Conservation (phyloP, 1,140 invertebrate genomes). For the Hylaeus volcanicus region DNA sequence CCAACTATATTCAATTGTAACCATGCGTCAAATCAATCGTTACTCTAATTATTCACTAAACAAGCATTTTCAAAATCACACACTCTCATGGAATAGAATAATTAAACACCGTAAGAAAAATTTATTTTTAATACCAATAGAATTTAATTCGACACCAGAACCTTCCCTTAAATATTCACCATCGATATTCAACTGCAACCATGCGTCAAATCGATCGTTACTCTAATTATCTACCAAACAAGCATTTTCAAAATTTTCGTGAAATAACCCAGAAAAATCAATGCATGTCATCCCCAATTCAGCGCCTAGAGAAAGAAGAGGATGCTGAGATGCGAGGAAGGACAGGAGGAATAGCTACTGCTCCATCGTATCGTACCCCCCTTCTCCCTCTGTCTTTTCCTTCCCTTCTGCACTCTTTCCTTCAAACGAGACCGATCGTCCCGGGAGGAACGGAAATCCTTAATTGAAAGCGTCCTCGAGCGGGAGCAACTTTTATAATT, state of each 20-base stretch:
- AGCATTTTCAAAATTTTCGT: neutral
- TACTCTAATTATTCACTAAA: too few relatives aligned
- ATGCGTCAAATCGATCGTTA: too few relatives aligned
- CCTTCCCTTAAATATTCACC: too few relatives aligned
- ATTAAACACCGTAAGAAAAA: too few relatives aligned
- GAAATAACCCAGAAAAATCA: constrained; percentile 59
- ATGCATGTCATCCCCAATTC: constrained; percentile 23
- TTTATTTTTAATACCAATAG: too few relatives aligned
- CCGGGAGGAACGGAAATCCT: constrained; percentile 68
- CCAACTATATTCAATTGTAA: too few relatives aligned
- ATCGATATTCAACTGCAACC: too few relatives aligned
- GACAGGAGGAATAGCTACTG: neutral
- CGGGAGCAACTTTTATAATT: constrained; percentile 71
- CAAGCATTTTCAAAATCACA: too few relatives aligned
- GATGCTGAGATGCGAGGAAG: neutral
- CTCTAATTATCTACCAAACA: too few relatives aligned
- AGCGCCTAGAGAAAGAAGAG: neutral
- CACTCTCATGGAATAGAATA: too few relatives aligned
- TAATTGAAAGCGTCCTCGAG: constrained; percentile 73
- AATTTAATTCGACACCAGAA: too few relatives aligned
- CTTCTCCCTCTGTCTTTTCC: neutral
- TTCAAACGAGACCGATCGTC: constrained; percentile 49
- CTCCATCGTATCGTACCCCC: constrained; percentile 4
- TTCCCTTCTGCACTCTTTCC: neutral
- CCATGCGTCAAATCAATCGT: too few relatives aligned